Evolutionary conservation across 2,888 invertebrate species (phyloP), one percentile per base, ranked within the genome.

Genomic region (Zaprionus obscuricornis): DNA sequence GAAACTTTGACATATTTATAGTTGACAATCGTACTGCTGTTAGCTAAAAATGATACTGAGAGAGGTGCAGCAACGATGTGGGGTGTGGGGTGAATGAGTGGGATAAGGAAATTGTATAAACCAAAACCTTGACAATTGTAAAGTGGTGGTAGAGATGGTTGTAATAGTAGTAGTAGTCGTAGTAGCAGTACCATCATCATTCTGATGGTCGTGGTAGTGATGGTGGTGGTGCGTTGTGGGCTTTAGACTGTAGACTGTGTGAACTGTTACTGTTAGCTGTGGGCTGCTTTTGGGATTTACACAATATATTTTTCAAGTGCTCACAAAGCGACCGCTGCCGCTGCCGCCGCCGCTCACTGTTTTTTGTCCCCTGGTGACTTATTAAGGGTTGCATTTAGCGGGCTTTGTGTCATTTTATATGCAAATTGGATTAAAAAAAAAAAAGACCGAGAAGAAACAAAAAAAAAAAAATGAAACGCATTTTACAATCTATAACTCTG

Each of bases 381-480:
- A 84, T 84, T 84, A 87, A 87, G 84, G 84, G 84, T 87, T 84
- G 87, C 84, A 87, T 84, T 84, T 87, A 87, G 84, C 62, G 81
- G 84, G 84, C 77, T 87, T 84, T 84, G 71, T 76, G 82, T 79
- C 85, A 75, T 84, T 83, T 85, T 73, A 84, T 84, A 84, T 84
- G 84, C 87, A 84, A 84, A 84, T 84, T 84, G 84, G 84, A 84
- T 84, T 84, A 84, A 84, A 87, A 73, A 22, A 22, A 22, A 22
- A 22, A 22, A 5, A 22, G 22, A 22, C 7, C n/a, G n/a, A 84
- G 85, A 73, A 22, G 7, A 22, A 22, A 22, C 4, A 5, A 22
- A 7, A 22, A 5, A 7, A 22, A 22, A 22, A 5, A 7, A 73
- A 72, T 52, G 67, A 52, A 85, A 73, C 79, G 75, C 73, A 77